Evolutionary conservation across 64 coral and sea anemone genomes (phyloP), one percentile per base, ranked within the genome.

Genomic region (Anthopleura sola): DNA sequence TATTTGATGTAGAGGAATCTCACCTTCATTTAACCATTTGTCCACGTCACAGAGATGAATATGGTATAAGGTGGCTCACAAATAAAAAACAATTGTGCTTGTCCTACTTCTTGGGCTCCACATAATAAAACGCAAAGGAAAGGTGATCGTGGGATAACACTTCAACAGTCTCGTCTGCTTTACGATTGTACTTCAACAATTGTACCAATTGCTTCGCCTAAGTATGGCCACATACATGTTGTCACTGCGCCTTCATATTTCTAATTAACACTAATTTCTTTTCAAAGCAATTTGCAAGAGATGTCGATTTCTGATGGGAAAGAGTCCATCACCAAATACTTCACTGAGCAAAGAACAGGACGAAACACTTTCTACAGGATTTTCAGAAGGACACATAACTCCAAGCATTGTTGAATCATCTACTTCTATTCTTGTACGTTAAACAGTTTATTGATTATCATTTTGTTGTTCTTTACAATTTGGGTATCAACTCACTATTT

Each of bases 61-160:
- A 51, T 83, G 81, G 81, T 47, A 51, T 83, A 55, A 40, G 50
- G 50, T 83, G 81, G 81, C 40, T 83, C 40, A 83, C 81, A 83
- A 83, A 83, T 47, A 85, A 85, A 68, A 84, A 85, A n/a, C n/a
- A 68, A 85, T 62, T 55, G 83, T 85, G 83, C 83, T 40, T 85
- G 83, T 32, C 58, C 83, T 68, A 54, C 83, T 62, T 32, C 83
- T 85, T 85, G 60, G 83, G 83, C 83, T 40, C 83, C 56, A 56
- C 82, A 84, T 84, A 85, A 85, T 68, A 85, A 29, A 54, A 85
- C 54, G 6, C 32, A 48, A 15, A 31, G 69, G 26, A 75, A 75
- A 24, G 69, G 69, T 75, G 69, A 75, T 24, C 69, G 69, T 75
- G 82, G 82, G 54, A 84, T 84, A 55, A 84, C 82, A 84, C 54